Evolutionary conservation across 2,888 invertebrate genomes (phyloP).

Genomic region (Trachelus troglodyta): DNA sequence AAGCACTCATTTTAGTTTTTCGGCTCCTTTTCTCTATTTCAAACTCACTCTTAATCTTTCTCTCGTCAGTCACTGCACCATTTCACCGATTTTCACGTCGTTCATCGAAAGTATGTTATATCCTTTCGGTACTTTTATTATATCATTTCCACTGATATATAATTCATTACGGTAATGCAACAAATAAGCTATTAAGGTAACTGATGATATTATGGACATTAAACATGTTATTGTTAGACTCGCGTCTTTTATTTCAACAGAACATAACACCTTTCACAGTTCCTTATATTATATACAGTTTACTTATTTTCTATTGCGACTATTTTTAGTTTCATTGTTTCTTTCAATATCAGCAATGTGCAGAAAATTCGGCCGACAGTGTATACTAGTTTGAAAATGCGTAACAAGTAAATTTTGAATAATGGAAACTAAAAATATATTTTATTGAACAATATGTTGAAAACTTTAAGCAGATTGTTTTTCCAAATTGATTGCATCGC

Average conservation of each 20-base stretch:
- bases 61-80: background rate
- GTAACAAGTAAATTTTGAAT: background rate
- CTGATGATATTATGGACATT: slow-evolving; percentile 50
- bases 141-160: slow-evolving; percentile 53
- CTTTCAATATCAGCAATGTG: background rate
- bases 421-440: too few species aligned
- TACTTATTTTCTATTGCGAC: background rate
- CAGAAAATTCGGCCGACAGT: background rate
- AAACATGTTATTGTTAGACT: slow-evolving; percentile 59
- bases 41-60: background rate
- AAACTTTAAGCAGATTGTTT: background rate
- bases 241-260: slow-evolving; percentile 29
- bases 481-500: too few species aligned
- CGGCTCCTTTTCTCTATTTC: background rate
- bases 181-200: slow-evolving; percentile 46
- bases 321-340: background rate
- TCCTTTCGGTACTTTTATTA: slow-evolving; percentile 50
- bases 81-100: slow-evolving; percentile 25
- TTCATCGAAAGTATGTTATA: slow-evolving; percentile 42
- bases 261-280: background rate
- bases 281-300: slow-evolving; percentile 3
- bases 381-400: background rate
- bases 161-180: slow-evolving; percentile 42
- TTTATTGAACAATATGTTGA: background rate
- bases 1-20: background rate